Evolutionary conservation across 1,140 invertebrate species (phyloP), one percentile per base, ranked within the genome.

Genomic region (Heliconius congener): DNA sequence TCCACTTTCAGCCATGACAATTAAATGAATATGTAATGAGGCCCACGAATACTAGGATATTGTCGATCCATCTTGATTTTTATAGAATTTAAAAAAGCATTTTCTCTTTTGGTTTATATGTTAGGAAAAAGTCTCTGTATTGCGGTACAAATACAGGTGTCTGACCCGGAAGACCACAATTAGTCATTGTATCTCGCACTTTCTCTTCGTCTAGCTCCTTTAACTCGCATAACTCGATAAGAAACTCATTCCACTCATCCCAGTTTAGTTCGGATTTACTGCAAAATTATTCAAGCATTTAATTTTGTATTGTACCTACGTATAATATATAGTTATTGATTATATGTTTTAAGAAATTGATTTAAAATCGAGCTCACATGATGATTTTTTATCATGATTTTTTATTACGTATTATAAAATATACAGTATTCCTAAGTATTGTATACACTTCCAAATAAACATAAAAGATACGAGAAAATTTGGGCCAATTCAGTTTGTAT

Each of bases 181-280:
- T 92, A 1, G 87, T 92, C 13, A 94, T 77, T 0, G 79, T 84
- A 30, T 89, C 90, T 19, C 85, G 73, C 1, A 83, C 77, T 71
- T 86, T 87, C 30, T 91, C 88, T 60, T 86, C 81, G 39, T 94
- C 85, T 8, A 89, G 60, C 5, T 79, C 75, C 76, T 89, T 91
- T 11, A 86, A 34, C 39, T 85, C 83, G 30, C 90, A 92, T 16
- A 94, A 73, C 50, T 92, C 87, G 2, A 71, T 77, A 34, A 94
- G 46, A 46, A 90, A 90, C 71, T 87, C 86, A 18, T 84, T 52
- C 90, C 91, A 94, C 79, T 94, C 90, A 6, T 88, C 83, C 78
- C 84, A 90, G 46, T 87, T 83, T 27, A 93, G 66, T 83, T 92
- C 91, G 0, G 90, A 82, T 85, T 94, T 94, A 79, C 92, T 94